These are phyloP conservation scores for Drosophila ficusphila DNA, from an alignment of 1,140 invertebrate species.

Conservation along the genomic window DNA sequence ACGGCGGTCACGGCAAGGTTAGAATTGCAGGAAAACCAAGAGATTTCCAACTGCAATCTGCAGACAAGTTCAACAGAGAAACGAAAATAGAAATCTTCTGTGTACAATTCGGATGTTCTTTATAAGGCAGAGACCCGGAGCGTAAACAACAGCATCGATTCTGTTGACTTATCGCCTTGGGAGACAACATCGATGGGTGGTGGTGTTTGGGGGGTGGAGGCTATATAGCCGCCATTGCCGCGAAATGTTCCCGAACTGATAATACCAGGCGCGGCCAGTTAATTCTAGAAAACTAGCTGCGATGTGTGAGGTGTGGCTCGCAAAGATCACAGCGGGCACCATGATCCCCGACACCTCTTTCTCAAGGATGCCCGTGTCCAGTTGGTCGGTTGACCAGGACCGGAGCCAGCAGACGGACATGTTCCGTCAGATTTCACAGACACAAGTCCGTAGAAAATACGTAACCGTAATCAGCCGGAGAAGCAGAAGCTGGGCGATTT, in stretches of 20 bases:
- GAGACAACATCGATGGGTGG: constrained; percentile 32
- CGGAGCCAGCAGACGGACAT: background rate
- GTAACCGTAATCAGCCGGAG: constrained; percentile 43
- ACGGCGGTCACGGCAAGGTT: constrained; percentile 57
- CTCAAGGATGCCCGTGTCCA: constrained; percentile 5
- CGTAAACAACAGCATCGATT: constrained; percentile 50
- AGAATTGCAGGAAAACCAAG: constrained; percentile 10
- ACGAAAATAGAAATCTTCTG: constrained; percentile 41
- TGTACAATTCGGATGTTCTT: constrained; percentile 53
- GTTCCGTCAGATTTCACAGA: constrained; percentile 28
- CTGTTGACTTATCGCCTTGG: constrained; percentile 58
- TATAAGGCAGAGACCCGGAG: constrained; percentile 10
- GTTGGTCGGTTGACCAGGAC: background rate
- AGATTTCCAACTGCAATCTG: background rate
- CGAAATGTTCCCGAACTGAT: constrained; percentile 51
- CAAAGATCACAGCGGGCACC: background rate
- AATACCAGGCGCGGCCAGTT: constrained; percentile 55
- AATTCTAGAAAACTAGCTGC: constrained; percentile 54
- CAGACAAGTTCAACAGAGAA: constrained; percentile 14
- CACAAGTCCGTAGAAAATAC: constrained; percentile 2
- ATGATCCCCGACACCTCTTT: background rate
- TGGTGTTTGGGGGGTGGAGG: background rate
- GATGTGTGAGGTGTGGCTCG: background rate
- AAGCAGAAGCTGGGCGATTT: constrained; percentile 40
- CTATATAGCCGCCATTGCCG: constrained; percentile 18